Evolutionary conservation across 2,888 invertebrate genomes (phyloP).

Genomic region (Eucriotettix oculatus): DNA sequence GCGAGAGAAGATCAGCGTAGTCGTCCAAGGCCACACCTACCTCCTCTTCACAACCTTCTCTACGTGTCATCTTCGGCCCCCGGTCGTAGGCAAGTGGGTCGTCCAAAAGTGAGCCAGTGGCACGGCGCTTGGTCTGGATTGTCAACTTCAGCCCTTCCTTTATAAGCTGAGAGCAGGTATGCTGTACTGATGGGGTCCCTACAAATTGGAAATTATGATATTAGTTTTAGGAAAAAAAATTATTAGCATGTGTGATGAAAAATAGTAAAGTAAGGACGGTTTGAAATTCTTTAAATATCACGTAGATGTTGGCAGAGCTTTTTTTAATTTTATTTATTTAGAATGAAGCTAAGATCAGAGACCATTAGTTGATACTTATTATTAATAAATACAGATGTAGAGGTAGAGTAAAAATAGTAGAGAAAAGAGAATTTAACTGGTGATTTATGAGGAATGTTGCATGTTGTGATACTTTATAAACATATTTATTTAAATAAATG

Average conservation of each 20-base stretch:
- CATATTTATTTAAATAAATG: too few relatives aligned
- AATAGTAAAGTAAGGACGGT: too few relatives aligned
- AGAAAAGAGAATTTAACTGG: too few relatives aligned
- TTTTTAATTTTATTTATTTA: too few relatives aligned
- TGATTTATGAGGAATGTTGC: too few relatives aligned
- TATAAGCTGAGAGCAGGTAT: constrained; percentile 79
- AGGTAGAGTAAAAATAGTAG: too few relatives aligned
- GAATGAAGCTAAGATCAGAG: too few relatives aligned
- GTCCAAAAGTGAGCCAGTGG: constrained; percentile 30
- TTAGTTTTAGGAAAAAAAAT: not conserved
- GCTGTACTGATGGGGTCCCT: constrained; percentile 37
- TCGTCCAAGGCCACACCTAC: constrained; percentile 19
- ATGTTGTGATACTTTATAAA: too few relatives aligned
- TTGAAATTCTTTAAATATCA: too few relatives aligned
- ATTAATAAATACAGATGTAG: too few relatives aligned
- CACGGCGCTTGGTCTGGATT: constrained; percentile 74
- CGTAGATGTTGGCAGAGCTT: too few relatives aligned
- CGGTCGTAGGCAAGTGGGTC: constrained; percentile 19
- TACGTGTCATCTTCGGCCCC: constrained; percentile 15
- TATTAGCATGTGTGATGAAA: not conserved
- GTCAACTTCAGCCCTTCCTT: constrained; percentile 77
- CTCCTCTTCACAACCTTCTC: constrained; percentile 16
- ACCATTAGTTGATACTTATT: too few relatives aligned
- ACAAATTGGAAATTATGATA: not conserved
- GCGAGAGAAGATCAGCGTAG: constrained; percentile 19